Percentiles rank a stretch among this genome's conserved stretches.
These are phyloP conservation scores for Asobara japonica DNA, from an alignment of 1,140 invertebrate genomes.

Conservation along the genomic window DNA sequence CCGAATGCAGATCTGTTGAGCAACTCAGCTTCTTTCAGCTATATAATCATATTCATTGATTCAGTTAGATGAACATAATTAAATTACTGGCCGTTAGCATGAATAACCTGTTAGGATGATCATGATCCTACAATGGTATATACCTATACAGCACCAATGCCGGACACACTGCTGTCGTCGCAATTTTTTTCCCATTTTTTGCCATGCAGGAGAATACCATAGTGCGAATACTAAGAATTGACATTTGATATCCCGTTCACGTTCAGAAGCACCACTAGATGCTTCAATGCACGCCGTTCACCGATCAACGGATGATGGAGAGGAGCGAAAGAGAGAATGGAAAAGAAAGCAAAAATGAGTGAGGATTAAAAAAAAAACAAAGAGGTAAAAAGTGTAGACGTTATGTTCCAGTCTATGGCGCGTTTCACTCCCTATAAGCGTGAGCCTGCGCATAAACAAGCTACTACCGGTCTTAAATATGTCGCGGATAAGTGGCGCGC, in stretches of 20 bases:
- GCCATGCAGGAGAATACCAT: conserved; percentile 40
- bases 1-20: no score
- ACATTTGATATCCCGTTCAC: conserved; percentile 53
- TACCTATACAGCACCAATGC: no score
- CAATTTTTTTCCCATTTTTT: conserved; percentile 33
- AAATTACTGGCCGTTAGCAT: no score
- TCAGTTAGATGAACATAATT: no score
- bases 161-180: conserved; percentile 2
- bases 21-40: no score
- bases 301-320: conserved; percentile 5
- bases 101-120: no score
- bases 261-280: conserved; percentile 39
- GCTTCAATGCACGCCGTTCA: conserved; percentile 7
- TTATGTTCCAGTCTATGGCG: conserved; percentile 20
- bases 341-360: background rate
- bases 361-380: conserved; percentile 35
- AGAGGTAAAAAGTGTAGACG: conserved; percentile 12
- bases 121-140: no score
- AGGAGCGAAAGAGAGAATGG: background rate
- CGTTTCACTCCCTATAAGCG: conserved; percentile 44
- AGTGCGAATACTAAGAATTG: conserved; percentile 46
- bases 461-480: conserved; percentile 54
- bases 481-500: conserved; percentile 33
- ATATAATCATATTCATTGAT: no score
- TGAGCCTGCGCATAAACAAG: conserved; percentile 52